Evolutionary conservation across 2,888 invertebrate species (phyloP), one percentile per base, ranked within the genome.

Genomic region (Yponomeuta cagnagella): DNA sequence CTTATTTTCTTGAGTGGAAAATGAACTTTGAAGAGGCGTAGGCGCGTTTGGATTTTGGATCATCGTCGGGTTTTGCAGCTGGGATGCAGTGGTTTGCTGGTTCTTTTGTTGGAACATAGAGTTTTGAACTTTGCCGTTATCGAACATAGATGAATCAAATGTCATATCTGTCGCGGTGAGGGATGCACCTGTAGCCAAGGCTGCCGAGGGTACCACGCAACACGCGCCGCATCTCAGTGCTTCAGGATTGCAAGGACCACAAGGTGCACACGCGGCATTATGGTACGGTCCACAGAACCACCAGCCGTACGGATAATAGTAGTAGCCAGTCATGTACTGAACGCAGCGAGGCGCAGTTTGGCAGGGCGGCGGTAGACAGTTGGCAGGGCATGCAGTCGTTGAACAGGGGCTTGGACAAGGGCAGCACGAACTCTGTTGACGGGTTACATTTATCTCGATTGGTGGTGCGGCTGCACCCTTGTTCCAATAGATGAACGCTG

Each of bases 201-300:
- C 52, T 15, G 52, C 52, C 5, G 52, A 58, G 15, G 52, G 52
- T 15, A 58, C 52, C 5, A 15, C 52, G 52, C 52, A 58, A 58
- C 52, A 58, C 43, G 73, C 12, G 74, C 72, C 43, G 74, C 71
- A 65, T 33, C 12, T 33, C 58, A 68, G 48, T 70, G 72, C 10
- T 72, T 73, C 9, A 75, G 75, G 0, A 5, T 79, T 78, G 1
- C 79, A 77, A 0, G 86, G 84, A 10, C 73, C 69, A 72, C 87
- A 87, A 2, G 79, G 67, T 9, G 37, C 33, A 37, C 67, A 67
- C 37, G 37, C 67, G 37, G 33, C 15, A 0, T 87, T 85, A 71
- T 89, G 88, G 74, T 89, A 89, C 0, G 89, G 89, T 0, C 89
- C 89, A 68, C 89, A 88, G 75, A 87, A 88, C 89, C 89, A 89